Conservation (phyloP, 1,140 invertebrate species). For the Aricia agestis region DNA sequence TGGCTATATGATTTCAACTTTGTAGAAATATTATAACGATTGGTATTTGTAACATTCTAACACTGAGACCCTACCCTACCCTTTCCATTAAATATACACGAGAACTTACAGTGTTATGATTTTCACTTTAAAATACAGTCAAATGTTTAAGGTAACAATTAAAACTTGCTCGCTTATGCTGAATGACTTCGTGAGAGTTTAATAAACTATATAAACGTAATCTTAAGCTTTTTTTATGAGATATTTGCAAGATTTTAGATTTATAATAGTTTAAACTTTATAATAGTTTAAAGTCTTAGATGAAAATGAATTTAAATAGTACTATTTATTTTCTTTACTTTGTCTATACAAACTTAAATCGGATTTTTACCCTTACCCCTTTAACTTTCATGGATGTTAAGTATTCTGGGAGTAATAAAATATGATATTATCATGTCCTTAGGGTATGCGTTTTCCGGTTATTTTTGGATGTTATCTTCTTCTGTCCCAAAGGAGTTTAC, state of each 20-base stretch:
- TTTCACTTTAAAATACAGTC: constrained; percentile 17
- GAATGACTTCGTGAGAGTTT: neutral
- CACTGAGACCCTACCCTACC: neutral
- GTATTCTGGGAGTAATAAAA: neutral
- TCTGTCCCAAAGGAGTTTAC: neutral
- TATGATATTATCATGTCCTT: neutral
- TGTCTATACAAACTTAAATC: no score
- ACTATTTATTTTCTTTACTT: no score
- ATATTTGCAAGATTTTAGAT: no score
- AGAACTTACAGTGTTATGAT: constrained; percentile 21
- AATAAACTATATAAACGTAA: neutral
- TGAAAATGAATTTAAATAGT: no score
- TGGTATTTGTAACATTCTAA: neutral
- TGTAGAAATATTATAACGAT: no score
- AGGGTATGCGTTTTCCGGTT: neutral
- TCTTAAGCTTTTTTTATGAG: neutral
- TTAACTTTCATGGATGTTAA: neutral
- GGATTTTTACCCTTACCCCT: no score
- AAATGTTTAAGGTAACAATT: constrained; percentile 22
- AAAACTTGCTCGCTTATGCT: constrained; percentile 15
- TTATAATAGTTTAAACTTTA: no score
- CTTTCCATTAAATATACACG: constrained; percentile 8
- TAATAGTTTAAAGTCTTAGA: no score
- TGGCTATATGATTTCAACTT: no score
- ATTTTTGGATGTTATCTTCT: constrained; percentile 2